Evolutionary conservation across 2,888 invertebrate genomes (phyloP).

Genomic region (Cremastinae sp.): DNA sequence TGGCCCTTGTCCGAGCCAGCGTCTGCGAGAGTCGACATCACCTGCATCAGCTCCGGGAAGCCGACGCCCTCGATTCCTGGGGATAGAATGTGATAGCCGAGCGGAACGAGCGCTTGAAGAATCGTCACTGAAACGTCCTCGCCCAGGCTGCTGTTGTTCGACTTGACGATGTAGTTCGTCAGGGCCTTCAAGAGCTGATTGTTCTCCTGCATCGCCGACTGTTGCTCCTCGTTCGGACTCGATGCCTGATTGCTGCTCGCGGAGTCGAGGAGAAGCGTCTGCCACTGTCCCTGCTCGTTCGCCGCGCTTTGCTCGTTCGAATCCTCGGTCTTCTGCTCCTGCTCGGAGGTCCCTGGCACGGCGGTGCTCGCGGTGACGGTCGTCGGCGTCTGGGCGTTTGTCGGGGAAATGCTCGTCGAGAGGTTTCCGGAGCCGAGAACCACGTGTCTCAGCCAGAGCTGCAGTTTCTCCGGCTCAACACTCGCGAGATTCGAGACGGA

Average conservation of each 20-base stretch:
- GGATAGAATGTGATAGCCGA: slow-evolving; percentile 86
- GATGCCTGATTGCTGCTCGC: slow-evolving; percentile 67
- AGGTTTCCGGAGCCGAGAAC: slow-evolving; percentile 83
- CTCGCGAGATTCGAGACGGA: slow-evolving; percentile 86
- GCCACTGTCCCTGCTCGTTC: slow-evolving; percentile 71
- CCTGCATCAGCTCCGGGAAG: slow-evolving; percentile 89
- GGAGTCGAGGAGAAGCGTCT: slow-evolving; percentile 69
- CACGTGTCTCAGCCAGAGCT: slow-evolving; percentile 85
- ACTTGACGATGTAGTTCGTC: slow-evolving; percentile 88
- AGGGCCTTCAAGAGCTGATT: slow-evolving; percentile 86
- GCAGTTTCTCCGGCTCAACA: slow-evolving; percentile 85
- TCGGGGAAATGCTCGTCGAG: slow-evolving; percentile 80
- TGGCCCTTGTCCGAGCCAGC: slow-evolving; percentile 92
- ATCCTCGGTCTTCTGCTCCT: slow-evolving; percentile 70
- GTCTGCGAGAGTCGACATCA: slow-evolving; percentile 92
- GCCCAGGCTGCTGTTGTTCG: slow-evolving; percentile 83
- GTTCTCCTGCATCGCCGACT: slow-evolving; percentile 84
- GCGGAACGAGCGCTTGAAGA: slow-evolving; percentile 87
- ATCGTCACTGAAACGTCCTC: slow-evolving; percentile 85
- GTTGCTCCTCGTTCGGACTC: slow-evolving; percentile 79
- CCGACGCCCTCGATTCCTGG: slow-evolving; percentile 86
- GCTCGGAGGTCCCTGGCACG: slow-evolving; percentile 66
- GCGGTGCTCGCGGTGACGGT: slow-evolving; percentile 61
- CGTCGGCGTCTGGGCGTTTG: slow-evolving; percentile 81
- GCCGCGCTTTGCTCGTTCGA: slow-evolving; percentile 63